These are phyloP conservation scores for Lithophane leautieri DNA, from an alignment of 2,888 invertebrate genomes.

Conservation along the genomic window DNA sequence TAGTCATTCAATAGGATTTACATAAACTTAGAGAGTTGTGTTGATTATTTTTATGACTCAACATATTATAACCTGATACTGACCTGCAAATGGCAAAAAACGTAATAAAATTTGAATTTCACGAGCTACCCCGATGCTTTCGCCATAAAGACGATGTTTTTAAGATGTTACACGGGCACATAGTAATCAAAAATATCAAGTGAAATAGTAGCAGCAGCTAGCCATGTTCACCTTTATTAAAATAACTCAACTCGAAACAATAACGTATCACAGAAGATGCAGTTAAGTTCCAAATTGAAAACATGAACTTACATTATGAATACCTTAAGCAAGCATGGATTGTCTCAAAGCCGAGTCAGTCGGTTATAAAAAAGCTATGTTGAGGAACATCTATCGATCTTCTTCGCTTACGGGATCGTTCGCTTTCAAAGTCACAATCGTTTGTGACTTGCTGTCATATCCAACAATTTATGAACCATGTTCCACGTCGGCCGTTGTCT, in stretches of 20 bases:
- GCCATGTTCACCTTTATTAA: neutral
- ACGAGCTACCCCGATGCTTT: too few species aligned
- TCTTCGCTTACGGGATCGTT: neutral
- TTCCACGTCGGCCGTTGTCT: conserved; percentile 73
- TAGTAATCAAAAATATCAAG: neutral
- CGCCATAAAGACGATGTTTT: neutral
- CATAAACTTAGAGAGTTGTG: too few species aligned
- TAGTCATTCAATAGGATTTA: too few species aligned
- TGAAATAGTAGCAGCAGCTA: neutral
- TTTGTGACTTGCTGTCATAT: conserved; percentile 47
- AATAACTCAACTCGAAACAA: neutral
- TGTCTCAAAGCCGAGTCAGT: neutral
- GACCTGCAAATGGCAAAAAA: too few species aligned
- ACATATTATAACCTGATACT: too few species aligned
- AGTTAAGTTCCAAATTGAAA: neutral
- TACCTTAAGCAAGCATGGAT: neutral
- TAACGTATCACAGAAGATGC: neutral
- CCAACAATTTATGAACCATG: conserved; percentile 64
- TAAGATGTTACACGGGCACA: neutral
- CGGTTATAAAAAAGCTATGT: neutral
- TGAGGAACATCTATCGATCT: conserved; percentile 15
- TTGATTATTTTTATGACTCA: too few species aligned
- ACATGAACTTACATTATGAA: neutral
- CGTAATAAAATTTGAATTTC: too few species aligned
- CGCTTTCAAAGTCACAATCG: neutral